These are phyloP conservation scores for Zygogramma bicolorata DNA, from an alignment of 2,888 invertebrate genomes.

Conservation along the genomic window DNA sequence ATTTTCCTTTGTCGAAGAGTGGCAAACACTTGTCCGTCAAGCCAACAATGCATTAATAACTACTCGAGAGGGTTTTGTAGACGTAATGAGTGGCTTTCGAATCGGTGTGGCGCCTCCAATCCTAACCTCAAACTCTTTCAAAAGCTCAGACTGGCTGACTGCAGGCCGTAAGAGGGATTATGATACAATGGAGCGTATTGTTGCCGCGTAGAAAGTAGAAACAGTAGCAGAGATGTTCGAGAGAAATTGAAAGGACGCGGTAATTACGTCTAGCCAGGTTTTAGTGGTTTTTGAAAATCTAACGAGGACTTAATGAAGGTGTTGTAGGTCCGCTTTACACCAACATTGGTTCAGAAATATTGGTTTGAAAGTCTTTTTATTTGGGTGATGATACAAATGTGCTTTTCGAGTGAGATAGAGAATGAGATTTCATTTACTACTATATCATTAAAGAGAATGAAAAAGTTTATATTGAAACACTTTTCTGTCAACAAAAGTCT, in stretches of 20 bases:
- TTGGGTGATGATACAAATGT: background rate
- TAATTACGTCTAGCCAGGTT: constrained; percentile 16
- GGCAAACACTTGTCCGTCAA: constrained; percentile 58
- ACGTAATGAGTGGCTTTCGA: constrained; percentile 60
- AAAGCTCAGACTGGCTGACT: constrained; percentile 52
- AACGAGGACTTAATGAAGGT: background rate
- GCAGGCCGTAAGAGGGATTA: constrained; percentile 35
- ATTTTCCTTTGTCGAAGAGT: constrained; percentile 56
- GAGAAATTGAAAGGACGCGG: background rate
- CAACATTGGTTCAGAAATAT: background rate
- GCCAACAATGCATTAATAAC: constrained; percentile 60
- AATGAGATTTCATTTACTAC: no score
- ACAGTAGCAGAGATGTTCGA: constrained; percentile 5
- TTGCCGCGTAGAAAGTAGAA: constrained; percentile 8
- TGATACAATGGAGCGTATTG: constrained; percentile 30
- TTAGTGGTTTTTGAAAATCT: background rate
- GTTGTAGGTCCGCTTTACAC: background rate
- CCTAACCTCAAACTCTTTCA: constrained; percentile 44
- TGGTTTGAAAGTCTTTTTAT: background rate
- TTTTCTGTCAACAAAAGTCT: no score
- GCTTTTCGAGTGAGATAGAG: no score
- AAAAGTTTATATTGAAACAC: no score
- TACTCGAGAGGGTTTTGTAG: constrained; percentile 56
- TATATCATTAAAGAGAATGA: no score
- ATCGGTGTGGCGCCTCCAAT: constrained; percentile 57